These are phyloP conservation scores for Chrysaora quinquecirrha DNA, from an alignment of 30 jellyfish, hydroid and myxozoan species.

Conservation along the genomic window DNA sequence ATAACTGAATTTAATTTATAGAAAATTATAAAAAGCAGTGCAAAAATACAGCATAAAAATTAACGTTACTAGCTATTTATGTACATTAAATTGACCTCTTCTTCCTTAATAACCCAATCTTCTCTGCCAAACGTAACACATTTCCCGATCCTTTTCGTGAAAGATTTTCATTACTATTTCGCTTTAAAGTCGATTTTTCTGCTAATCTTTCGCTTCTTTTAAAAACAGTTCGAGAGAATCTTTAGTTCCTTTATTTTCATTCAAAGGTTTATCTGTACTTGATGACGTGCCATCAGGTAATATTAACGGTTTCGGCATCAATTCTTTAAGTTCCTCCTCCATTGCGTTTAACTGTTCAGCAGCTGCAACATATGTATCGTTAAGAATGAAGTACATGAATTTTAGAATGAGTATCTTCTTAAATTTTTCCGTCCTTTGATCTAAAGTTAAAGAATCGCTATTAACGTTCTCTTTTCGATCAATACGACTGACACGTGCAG, in stretches of 20 bases:
- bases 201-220: conserved; percentile 71
- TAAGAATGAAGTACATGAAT: conserved; percentile 80
- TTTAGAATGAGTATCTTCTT: conserved; percentile 63
- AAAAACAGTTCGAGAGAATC: conserved; percentile 68
- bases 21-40: too few species aligned
- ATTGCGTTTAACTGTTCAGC: conserved; percentile 82
- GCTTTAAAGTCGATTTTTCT: conserved; percentile 35
- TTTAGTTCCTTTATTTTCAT: conserved; percentile 8
- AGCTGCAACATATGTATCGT: conserved; percentile 97
- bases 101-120: not conserved
- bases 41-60: too few species aligned
- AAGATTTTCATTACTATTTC: not conserved
- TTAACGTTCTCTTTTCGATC: conserved; percentile 47
- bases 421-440: conserved; percentile 49
- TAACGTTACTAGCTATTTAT: too few species aligned
- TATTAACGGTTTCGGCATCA: conserved; percentile 79
- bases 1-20: too few species aligned
- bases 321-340: conserved; percentile 87
- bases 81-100: not conserved
- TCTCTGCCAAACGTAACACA: not conserved
- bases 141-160: not conserved
- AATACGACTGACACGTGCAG: conserved; percentile 52
- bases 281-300: conserved; percentile 16
- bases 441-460: conserved; percentile 40
- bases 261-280: not conserved